A percentile compares a stretch with the other conserved stretches of the same genome.
Conservation (phyloP, 2,888 invertebrate species). For the Yponomeuta cagnagella region DNA sequence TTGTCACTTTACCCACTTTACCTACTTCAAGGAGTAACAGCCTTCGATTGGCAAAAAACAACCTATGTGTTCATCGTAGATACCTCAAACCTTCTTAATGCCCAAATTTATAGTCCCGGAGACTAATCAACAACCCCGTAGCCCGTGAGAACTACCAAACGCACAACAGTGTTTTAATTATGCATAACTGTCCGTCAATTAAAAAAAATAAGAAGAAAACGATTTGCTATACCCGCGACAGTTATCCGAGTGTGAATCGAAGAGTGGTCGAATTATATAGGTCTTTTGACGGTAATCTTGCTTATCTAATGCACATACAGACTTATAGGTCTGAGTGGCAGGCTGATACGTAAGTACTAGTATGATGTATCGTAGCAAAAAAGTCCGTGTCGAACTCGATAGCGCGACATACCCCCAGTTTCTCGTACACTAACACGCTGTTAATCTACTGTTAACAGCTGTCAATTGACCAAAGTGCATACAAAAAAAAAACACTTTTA, state of each 20-base stretch:
- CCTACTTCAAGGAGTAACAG: too few relatives aligned
- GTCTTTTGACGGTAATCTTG: neutral
- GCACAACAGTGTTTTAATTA: slow-evolving; percentile 49
- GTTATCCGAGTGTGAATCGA: slow-evolving; percentile 45
- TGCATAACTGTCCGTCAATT: slow-evolving; percentile 64
- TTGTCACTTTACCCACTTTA: too few relatives aligned
- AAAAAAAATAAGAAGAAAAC: slow-evolving; percentile 38
- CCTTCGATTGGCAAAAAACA: neutral
- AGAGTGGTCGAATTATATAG: slow-evolving; percentile 18
- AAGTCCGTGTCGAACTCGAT: too few relatives aligned
- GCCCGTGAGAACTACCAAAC: slow-evolving; percentile 58
- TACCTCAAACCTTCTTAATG: neutral
- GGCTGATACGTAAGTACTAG: too few relatives aligned
- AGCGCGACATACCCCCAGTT: too few relatives aligned
- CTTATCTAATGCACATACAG: too few relatives aligned
- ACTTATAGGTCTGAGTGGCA: too few relatives aligned
- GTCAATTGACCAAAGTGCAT: too few relatives aligned
- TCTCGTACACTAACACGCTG: too few relatives aligned
- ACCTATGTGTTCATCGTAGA: neutral
- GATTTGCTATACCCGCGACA: slow-evolving; percentile 45
- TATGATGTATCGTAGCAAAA: too few relatives aligned
- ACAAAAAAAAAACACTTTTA: too few relatives aligned
- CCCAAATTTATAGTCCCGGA: neutral
- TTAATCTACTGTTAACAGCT: too few relatives aligned
- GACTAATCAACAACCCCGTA: neutral